Base-by-base conservation (phyloP, 2,797 vertebrate species). In the Danio choprae region DNA sequence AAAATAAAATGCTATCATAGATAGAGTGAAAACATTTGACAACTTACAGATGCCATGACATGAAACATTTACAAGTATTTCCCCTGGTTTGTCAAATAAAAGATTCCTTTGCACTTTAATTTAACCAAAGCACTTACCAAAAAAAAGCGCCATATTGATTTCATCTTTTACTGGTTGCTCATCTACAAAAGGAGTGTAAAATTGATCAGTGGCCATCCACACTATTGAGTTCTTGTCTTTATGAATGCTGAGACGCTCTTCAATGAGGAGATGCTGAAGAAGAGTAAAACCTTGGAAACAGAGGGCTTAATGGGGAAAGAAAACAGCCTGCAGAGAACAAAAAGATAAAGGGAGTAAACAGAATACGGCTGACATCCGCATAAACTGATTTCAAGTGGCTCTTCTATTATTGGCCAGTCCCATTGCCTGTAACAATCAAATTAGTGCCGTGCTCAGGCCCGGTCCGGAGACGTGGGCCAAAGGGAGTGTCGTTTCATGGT, bases 401-500 rank as follows among this genome's bases (percentile, higher is more conserved):
- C 64, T 18, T 53, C 46, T 62, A 67, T 90, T 88, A 89, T 90
- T 88, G 83, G 87, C 80, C 79, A 55, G 77, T 59, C 43, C 62
- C 71, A 78, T 38, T 87, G 63, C 38, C 69, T 74, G 73, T 83
- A 87, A 92, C 91, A 93, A 92, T 90, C 51, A 69, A 71, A 76
- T 8, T 81, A 72, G 65, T 18, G 62, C 10, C 43, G 58, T 75
- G 69, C 75, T 72, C 74, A 85, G 89, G 89, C 87, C 89, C 88
- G 87, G 63, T 76, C 90, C 87, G 89, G 80, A 84, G 87, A 86
- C 85, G 70, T 74, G 87, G 91, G 91, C 93, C 90, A 93, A 87
- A 91, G 76, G 71, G 85, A 85, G 86, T 87, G 87, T 90, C 86
- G 88, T 91, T 79, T 92, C 89, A 93, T 88, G 90, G 88, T 89